phyloP scores from a whole-genome alignment of 2,797 vertebrate genomes.

The Rhyacichthys aspro region DNA sequence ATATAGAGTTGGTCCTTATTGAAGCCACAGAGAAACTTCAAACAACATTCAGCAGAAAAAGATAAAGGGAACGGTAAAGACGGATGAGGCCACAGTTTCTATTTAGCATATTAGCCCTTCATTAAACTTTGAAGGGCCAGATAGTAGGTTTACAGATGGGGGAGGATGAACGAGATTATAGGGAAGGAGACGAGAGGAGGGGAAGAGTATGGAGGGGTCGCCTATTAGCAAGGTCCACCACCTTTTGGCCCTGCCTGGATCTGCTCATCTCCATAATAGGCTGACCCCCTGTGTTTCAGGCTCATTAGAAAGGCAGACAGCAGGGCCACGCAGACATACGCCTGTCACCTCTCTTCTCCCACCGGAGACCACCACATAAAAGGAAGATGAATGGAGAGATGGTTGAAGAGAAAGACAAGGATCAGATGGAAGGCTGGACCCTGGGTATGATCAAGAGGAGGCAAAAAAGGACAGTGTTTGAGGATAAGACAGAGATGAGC shows the following conservation, averaged over 20 bases:
- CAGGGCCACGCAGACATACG: slow-evolving; percentile 72
- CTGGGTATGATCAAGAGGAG: slow-evolving; percentile 50
- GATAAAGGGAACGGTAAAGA: slow-evolving; percentile 45
- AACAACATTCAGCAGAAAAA: slow-evolving; percentile 46
- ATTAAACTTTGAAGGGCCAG: slow-evolving; percentile 38
- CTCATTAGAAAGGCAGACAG: slow-evolving; percentile 87
- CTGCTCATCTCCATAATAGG: slow-evolving; percentile 88
- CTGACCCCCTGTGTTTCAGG: slow-evolving; percentile 82
- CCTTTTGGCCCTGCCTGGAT: slow-evolving; percentile 78
- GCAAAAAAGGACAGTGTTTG: slow-evolving; percentile 22
- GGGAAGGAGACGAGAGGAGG: slow-evolving; percentile 16
- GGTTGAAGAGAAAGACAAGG: slow-evolving; percentile 34
- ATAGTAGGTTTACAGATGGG: slow-evolving; percentile 20
- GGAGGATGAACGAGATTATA: slow-evolving; percentile 12
- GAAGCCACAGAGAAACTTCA: slow-evolving; percentile 49
- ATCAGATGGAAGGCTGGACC: slow-evolving; percentile 42
- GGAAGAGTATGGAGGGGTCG: slow-evolving; percentile 34
- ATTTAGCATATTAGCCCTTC: slow-evolving; percentile 57
- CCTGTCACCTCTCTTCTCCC: slow-evolving; percentile 68
- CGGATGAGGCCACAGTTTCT: slow-evolving; percentile 28
- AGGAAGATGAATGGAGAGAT: slow-evolving; percentile 55
- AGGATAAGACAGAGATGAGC: slow-evolving; percentile 11
- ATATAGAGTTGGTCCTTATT: too few species aligned
- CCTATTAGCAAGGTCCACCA: slow-evolving; percentile 82
- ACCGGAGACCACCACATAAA: slow-evolving; percentile 58